phyloP scores from a whole-genome alignment of 2,797 vertebrate genomes.

The Telmatherina bonti region DNA sequence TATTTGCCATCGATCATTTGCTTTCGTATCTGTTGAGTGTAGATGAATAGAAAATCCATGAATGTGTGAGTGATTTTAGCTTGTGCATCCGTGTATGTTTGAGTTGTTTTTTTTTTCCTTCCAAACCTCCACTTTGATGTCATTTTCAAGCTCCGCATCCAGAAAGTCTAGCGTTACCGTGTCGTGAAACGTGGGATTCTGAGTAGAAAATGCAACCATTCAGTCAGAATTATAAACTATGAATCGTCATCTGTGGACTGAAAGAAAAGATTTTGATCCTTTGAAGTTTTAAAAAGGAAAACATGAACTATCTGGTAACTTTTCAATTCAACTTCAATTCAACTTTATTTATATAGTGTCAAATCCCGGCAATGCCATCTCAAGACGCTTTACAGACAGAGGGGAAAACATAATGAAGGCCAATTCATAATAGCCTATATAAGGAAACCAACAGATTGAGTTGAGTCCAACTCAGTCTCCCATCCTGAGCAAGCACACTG shows the following conservation, averaged over 20 bases:
- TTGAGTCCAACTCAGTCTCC: no score
- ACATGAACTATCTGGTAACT: constrained; percentile 5
- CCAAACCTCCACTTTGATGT: constrained; percentile 90
- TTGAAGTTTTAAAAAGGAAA: constrained; percentile 7
- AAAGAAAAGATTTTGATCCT: constrained; percentile 31
- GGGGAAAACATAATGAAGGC: no score
- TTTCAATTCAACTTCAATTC: no score
- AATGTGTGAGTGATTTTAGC: constrained; percentile 1
- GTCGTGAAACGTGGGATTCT: constrained; percentile 96
- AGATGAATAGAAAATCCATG: constrained; percentile 4
- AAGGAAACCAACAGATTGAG: no score
- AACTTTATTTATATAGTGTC: no score
- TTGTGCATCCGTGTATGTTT: not conserved
- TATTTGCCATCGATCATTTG: constrained; percentile 91
- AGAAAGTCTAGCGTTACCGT: constrained; percentile 97
- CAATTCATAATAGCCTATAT: no score
- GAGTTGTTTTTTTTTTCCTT: constrained; percentile 6
- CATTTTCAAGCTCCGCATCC: constrained; percentile 94
- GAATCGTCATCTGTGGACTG: constrained; percentile 14
- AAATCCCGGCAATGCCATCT: no score
- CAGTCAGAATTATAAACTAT: constrained; percentile 6
- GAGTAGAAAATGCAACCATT: constrained; percentile 50
- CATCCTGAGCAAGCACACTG: no score
- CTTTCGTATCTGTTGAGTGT: constrained; percentile 87
- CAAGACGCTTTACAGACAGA: no score